phyloP scores from a whole-genome alignment of 2,797 vertebrate genomes.

The Rachycentron canadum region DNA sequence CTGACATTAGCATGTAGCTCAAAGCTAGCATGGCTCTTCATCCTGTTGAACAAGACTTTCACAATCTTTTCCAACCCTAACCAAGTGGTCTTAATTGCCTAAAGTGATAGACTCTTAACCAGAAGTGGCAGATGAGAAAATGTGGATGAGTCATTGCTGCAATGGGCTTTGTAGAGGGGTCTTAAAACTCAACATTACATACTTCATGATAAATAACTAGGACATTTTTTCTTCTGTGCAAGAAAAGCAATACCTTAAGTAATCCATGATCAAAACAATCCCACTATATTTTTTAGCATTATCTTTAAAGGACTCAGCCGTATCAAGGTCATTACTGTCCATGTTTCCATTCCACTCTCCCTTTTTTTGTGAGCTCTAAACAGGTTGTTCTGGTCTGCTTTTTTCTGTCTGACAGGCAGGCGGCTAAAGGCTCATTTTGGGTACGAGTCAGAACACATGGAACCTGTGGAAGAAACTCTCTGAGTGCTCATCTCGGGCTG shows the following conservation, averaged over 20 bases:
- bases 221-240: not conserved
- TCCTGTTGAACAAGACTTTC: not conserved
- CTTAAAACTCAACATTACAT: not conserved
- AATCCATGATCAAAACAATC: not conserved
- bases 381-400: constrained; percentile 53
- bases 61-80: not conserved
- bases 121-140: not conserved
- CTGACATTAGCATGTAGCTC: too few relatives aligned
- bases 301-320: constrained; percentile 22
- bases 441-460: constrained; percentile 66
- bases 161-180: not conserved
- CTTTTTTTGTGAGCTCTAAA: constrained; percentile 54
- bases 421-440: constrained; percentile 78
- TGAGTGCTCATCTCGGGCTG: constrained; percentile 74
- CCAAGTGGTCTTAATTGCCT: not conserved
- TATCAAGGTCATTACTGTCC: constrained; percentile 25
- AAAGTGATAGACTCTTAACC: not conserved
- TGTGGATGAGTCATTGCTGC: not conserved
- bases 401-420: constrained; percentile 56
- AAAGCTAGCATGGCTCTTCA: too few relatives aligned
- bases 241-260: not conserved
- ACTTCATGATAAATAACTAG: not conserved
- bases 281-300: not conserved
- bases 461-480: constrained; percentile 70
- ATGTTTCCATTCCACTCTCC: constrained; percentile 32